Conservation (phyloP, 2,888 invertebrate genomes). For the Ypsolopha sequella region DNA sequence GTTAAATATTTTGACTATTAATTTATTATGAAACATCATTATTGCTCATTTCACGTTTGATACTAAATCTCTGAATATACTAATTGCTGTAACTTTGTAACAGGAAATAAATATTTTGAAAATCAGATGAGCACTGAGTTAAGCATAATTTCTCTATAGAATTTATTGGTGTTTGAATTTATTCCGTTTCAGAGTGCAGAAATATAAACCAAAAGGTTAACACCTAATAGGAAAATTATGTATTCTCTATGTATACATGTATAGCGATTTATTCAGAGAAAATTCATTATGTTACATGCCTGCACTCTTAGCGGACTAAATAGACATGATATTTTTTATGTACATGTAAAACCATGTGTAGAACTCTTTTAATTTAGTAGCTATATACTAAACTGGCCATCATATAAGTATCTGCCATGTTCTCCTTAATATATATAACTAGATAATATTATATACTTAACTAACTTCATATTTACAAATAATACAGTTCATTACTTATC, state of each 20-base stretch:
- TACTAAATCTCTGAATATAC: conserved; percentile 11
- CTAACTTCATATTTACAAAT: conserved; percentile 73
- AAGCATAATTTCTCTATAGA: conserved; percentile 10
- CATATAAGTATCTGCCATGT: conserved; percentile 76
- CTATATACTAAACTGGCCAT: conserved; percentile 79
- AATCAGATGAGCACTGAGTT: conserved; percentile 51
- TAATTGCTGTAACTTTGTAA: conserved; percentile 13
- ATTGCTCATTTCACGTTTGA: conserved; percentile 15
- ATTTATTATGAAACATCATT: conserved; percentile 4
- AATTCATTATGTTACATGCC: neutral
- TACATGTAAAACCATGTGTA: conserved; percentile 71
- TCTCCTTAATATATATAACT: conserved; percentile 70
- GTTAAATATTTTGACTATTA: neutral
- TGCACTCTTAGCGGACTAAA: neutral
- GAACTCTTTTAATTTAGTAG: conserved; percentile 70
- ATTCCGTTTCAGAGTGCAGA: neutral
- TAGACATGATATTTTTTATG: conserved; percentile 37
- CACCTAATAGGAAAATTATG: too few relatives aligned
- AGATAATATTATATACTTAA: conserved; percentile 73
- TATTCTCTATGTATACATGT: too few relatives aligned
- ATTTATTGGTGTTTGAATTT: conserved; percentile 27
- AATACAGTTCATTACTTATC: conserved; percentile 68
- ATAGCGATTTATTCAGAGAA: too few relatives aligned
- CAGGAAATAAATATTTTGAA: conserved; percentile 3
- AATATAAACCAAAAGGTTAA: too few relatives aligned